Conservation (phyloP, 2,113 vertebrate species). For the Mastomys natalensis region DNA sequence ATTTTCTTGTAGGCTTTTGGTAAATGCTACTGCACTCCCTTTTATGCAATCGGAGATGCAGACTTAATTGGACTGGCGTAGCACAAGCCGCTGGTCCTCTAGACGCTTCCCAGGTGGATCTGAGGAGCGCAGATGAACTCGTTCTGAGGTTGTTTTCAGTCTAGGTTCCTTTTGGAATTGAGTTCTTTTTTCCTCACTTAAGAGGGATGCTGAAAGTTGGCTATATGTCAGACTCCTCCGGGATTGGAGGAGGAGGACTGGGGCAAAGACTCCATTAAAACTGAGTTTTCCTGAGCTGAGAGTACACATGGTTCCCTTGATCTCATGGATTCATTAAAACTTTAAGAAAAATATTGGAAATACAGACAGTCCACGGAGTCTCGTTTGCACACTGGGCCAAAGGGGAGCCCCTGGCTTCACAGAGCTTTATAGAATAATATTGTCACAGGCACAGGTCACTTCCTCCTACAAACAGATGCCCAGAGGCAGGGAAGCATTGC, state of each 20-base stretch:
- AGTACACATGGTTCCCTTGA: not conserved
- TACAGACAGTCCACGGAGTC: not conserved
- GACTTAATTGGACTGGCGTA: constrained; percentile 6
- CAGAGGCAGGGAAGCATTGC: not conserved
- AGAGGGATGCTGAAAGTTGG: not conserved
- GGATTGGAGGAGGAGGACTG: not conserved
- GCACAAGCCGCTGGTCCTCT: not conserved
- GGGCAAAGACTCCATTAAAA: constrained; percentile 17
- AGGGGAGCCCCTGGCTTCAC: not conserved
- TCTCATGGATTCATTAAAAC: constrained; percentile 34
- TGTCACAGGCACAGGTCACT: not conserved
- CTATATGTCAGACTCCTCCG: not conserved
- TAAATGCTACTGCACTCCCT: not conserved
- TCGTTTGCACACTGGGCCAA: not conserved
- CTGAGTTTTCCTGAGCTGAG: constrained; percentile 42
- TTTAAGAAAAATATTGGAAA: constrained; percentile 34
- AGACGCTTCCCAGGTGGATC: not conserved
- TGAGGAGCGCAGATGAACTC: not conserved
- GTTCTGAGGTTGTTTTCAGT: not conserved
- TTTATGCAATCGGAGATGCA: not conserved
- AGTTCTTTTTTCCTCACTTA: constrained; percentile 13
- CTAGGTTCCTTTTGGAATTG: not conserved
- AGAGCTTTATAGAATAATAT: not conserved
- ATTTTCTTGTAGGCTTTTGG: not conserved
- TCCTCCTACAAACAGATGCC: not conserved